Conservation (phyloP, 1,140 invertebrate species). For the Penaeus vannamei region DNA sequence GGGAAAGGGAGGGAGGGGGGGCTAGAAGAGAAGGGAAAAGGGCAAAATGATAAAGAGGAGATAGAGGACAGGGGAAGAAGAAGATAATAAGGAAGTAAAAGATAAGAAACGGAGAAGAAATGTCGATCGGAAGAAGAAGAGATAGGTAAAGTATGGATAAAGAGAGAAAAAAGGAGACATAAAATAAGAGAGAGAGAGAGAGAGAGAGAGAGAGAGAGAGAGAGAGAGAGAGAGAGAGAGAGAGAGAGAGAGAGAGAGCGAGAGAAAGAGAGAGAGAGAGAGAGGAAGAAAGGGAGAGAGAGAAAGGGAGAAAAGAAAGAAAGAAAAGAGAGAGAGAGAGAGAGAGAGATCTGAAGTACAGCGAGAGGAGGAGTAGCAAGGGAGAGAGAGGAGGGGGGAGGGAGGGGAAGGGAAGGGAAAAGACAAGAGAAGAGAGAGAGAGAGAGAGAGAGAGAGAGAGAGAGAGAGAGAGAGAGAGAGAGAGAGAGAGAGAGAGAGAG, state of each 20-base stretch:
- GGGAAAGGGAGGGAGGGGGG: no score
- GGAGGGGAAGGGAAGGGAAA: neutral
- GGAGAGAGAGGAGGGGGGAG: neutral
- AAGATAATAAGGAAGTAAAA: no score
- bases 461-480: neutral
- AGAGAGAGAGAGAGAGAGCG: no score
- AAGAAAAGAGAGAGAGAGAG: neutral
- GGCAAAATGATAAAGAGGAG: no score
- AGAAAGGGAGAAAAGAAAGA: neutral
- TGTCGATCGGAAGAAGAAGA: no score
- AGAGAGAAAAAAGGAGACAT: no score
- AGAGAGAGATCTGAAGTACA: neutral
- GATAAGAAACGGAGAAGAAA: no score
- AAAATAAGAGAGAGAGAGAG: neutral
- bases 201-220: neutral
- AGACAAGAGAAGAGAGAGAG: constrained; percentile 16
- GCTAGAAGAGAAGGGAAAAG: no score
- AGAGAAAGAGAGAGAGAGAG: neutral
- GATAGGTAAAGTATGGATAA: no score
- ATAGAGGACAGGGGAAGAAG: no score
- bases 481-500: constrained; percentile 37
- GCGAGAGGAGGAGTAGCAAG: neutral
- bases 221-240: neutral
- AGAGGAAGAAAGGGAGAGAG: neutral
- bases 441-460: neutral